These are phyloP conservation scores for Coturnix japonica DNA, from an alignment of 2,113 vertebrate genomes.

Conservation along the genomic window DNA sequence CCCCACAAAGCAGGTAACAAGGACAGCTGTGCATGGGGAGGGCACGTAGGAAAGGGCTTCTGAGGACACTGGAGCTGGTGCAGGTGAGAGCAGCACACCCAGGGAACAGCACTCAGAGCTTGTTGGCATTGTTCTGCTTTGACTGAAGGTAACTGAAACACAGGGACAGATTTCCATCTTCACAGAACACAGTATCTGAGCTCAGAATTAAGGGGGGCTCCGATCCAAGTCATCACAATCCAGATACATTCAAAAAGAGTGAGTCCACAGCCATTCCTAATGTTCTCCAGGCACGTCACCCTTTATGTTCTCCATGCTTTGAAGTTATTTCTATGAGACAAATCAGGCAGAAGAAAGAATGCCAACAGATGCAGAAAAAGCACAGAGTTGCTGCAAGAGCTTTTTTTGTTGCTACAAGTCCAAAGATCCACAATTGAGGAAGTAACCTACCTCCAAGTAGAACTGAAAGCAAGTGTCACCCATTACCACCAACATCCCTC, in stretches of 20 bases:
- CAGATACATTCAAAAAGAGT: not conserved
- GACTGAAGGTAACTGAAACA: not conserved
- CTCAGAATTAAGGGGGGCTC: not conserved
- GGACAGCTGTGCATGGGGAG: not conserved
- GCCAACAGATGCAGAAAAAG: not conserved
- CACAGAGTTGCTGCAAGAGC: not conserved
- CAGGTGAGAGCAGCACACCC: fast-evolving
- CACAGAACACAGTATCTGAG: not conserved
- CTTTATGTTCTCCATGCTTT: not conserved
- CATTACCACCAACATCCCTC: not conserved
- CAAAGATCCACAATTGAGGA: fast-evolving
- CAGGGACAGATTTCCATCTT: not conserved
- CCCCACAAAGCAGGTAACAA: not conserved
- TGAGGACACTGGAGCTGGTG: not conserved
- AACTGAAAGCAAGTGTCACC: not conserved
- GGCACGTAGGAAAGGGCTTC: not conserved
- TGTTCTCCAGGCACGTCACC: not conserved
- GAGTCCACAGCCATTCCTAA: not conserved
- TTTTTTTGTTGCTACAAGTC: not conserved
- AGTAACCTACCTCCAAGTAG: not conserved
- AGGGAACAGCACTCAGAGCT: not conserved
- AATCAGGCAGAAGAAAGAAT: not conserved
- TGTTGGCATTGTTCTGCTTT: not conserved
- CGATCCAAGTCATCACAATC: not conserved
- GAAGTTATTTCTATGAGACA: not conserved